These are phyloP conservation scores for Laothoe populi DNA, from an alignment of 2,888 invertebrate genomes.

Conservation along the genomic window DNA sequence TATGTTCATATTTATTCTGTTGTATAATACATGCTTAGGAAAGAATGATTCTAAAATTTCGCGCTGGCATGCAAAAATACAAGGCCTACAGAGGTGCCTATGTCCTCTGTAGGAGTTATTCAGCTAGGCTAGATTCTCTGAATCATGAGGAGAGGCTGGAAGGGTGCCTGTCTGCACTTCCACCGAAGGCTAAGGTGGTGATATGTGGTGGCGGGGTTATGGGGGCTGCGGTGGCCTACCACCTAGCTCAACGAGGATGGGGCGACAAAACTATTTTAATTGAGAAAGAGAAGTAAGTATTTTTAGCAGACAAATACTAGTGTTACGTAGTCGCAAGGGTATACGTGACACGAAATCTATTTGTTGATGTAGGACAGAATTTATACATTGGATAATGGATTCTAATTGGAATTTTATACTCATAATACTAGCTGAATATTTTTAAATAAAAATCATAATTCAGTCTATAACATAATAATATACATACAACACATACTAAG, in stretches of 20 bases:
- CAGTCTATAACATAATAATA: no score
- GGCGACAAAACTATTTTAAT: conserved; percentile 92
- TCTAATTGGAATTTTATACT: background rate
- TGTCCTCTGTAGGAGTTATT: conserved; percentile 37
- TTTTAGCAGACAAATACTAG: background rate
- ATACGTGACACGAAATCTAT: background rate
- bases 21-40: conserved; percentile 25
- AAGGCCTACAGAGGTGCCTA: conserved; percentile 17
- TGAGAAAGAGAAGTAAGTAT: conserved; percentile 91
- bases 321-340: background rate
- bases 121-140: conserved; percentile 58
- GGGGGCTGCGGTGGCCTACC: conserved; percentile 96
- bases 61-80: conserved; percentile 9
- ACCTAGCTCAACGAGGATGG: conserved; percentile 93
- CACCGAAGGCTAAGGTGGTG: conserved; percentile 88
- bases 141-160: conserved; percentile 65
- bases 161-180: conserved; percentile 63
- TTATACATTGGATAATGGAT: background rate
- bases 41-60: conserved; percentile 25
- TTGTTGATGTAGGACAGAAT: background rate
- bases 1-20: conserved; percentile 20
- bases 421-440: no score
- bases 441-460: no score
- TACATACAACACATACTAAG: no score
- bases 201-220: conserved; percentile 97